Evolutionary conservation across 2,888 invertebrate genomes (phyloP).

Genomic region (Strigamia crassipes): DNA sequence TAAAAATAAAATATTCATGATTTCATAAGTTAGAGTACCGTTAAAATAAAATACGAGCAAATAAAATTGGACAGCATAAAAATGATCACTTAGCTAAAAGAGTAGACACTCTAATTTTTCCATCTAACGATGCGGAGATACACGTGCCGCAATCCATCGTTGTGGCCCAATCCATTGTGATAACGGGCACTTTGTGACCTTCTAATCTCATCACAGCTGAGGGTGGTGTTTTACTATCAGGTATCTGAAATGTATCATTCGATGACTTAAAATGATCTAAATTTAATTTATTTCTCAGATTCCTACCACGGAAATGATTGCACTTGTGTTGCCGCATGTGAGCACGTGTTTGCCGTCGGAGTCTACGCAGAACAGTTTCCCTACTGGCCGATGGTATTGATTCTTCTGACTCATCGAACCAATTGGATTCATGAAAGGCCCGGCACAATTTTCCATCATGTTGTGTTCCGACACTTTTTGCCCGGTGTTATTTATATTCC

Average conservation of each 20-base stretch:
- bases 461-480: conserved; percentile 58
- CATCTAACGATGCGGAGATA: conserved; percentile 66
- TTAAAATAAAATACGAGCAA: neutral
- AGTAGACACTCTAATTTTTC: conserved; percentile 66
- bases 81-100: conserved; percentile 58
- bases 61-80: neutral
- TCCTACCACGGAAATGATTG: conserved; percentile 61
- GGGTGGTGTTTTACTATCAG: conserved; percentile 2
- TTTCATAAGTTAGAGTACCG: neutral
- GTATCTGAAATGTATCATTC: conserved; percentile 1
- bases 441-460: conserved; percentile 56
- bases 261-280: neutral
- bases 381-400: conserved; percentile 55
- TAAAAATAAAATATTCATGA: conserved; percentile 20
- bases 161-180: conserved; percentile 68
- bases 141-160: conserved; percentile 66
- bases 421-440: conserved; percentile 54
- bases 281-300: neutral
- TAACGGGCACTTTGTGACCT: conserved; percentile 63
- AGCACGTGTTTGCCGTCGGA: conserved; percentile 61
- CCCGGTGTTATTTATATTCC: conserved; percentile 60
- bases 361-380: conserved; percentile 62
- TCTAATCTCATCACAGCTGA: conserved; percentile 62
- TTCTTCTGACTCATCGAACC: conserved; percentile 49
- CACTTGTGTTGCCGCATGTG: conserved; percentile 59